Conservation (phyloP, 2,797 vertebrate species). For the Acipenser oxyrinchus region DNA sequence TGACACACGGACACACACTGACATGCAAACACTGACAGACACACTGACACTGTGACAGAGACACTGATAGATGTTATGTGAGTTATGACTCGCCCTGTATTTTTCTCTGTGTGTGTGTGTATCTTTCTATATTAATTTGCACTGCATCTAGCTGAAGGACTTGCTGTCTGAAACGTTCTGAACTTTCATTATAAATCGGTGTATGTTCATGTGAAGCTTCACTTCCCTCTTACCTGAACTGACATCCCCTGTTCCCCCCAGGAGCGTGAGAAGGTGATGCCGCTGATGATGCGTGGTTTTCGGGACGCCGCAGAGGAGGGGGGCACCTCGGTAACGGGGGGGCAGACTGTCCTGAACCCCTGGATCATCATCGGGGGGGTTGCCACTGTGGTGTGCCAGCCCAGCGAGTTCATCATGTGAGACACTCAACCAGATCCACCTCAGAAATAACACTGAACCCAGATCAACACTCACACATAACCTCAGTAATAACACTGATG, state of each 20-base stretch:
- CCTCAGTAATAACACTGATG: too few species aligned
- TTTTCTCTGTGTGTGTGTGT: neutral
- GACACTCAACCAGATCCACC: constrained; percentile 16
- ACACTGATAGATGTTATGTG: too few species aligned
- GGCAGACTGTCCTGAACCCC: constrained; percentile 88
- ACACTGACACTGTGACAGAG: too few species aligned
- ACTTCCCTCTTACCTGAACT: too few species aligned
- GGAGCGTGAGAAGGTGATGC: constrained; percentile 78
- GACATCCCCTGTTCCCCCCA: constrained; percentile 24
- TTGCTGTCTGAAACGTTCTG: too few species aligned
- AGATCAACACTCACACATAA: too few species aligned
- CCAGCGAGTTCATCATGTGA: constrained; percentile 85
- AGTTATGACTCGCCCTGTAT: too few species aligned
- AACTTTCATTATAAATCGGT: too few species aligned
- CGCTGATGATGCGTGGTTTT: constrained; percentile 77
- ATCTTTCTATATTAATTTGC: neutral
- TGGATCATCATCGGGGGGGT: constrained; percentile 90
- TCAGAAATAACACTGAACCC: too few species aligned
- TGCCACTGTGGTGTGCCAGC: constrained; percentile 80
- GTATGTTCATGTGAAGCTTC: too few species aligned
- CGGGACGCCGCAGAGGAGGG: constrained; percentile 84
- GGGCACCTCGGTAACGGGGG: constrained; percentile 83
- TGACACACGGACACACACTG: neutral
- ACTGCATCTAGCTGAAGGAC: too few species aligned
- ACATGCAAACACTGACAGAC: too few species aligned